Base-by-base conservation (phyloP, 2,888 invertebrate genomes). In the Athripsodes cinereus region DNA sequence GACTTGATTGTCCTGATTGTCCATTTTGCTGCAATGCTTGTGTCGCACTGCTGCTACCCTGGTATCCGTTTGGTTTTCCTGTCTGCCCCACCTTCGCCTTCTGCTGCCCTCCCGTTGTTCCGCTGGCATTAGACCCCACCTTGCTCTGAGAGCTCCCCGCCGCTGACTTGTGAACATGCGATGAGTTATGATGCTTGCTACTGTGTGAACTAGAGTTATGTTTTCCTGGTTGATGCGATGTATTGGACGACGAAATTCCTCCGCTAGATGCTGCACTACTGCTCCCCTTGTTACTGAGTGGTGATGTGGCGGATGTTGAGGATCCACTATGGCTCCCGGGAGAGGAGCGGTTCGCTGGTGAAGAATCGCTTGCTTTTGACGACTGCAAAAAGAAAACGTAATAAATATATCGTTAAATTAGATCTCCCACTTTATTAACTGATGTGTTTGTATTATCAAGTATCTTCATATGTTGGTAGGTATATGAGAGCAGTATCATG, bases 1-100 rank as follows among this genome's bases (percentile, higher is more conserved):
- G 67, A 64, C 71, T 31, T 31, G 26, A 20, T 5, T 20, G 22
- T 44, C 46, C 22, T 44, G 40, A 1, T 44, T 69, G 67, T 35
- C 52, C 66, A 66, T n/a, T 40, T 66, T 58, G 66, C 66, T 64
- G 70, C 72, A 57, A n/a, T n/a, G n/a, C n/a, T n/a, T n/a, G n/a
- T 68, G 67, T 44, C 48, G 22, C 52, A 47, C 48, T 66, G 78
- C 74, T 62, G 80, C 72, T 68, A 74, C 70, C 65, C 71, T 70
- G 65, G 20, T 55, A 47, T n/a, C 55, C 51, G 44, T 31, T 51
- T 35, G 11, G 50, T 18, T 35, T 6, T 1, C 49, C 49, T 3
- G 10, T 48, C n/a, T 53, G 66, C 64, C 67, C 69, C 53, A 59
- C 62, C 64, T 56, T 48, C 19, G 6, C 68, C 67, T 70, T 70